Base-by-base conservation (phyloP, 1,140 invertebrate genomes). In the Drosophila tropicalis region DNA sequence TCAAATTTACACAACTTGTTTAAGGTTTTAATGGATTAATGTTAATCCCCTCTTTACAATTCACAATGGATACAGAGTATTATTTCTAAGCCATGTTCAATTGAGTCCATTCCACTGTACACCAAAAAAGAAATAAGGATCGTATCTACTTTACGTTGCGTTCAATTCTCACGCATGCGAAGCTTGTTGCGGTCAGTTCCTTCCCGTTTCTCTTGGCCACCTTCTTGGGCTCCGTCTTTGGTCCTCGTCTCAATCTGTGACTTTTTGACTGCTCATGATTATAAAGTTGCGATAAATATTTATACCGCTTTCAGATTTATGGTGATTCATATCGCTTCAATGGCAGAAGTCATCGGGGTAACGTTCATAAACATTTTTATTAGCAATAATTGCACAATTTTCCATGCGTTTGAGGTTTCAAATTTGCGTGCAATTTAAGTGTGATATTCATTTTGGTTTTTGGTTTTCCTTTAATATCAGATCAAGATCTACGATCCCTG, bases 241-340 rank as follows among this genome's bases (percentile, higher is more conserved):
- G 44, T 51, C 44, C 10, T 51, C 17, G 44, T 51, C 9, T 22
- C 17, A 51, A 51, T 22, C 44, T 51, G 17, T 51, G 44, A 51
- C 44, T 51, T 22, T 68, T 63, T 51, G 70, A 25, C 66, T 57
- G 72, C 41, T 29, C 64, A 78, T 86, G 83, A 83, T 87, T 89
- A 83, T 86, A 86, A 86, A 86, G 83, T 79, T 64, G 81, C 83
- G 83, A 86, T 86, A 86, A 86, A 86, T 83, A 86, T 86, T 86
- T 86, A 86, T 87, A 87, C 83, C 65, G 76, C 83, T 83, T 84
- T 86, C 76, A 71, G 79, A 86, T 86, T 86, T 86, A 86, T 86
- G 76, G 76, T 83, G 83, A 87, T 86, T 83, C 80, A 73, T 86
- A 87, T 86, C 71, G 68, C 61, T 47, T 62, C 62, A 73, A 71